Base-by-base conservation (phyloP, 2,888 invertebrate genomes). In the Diploptera punctata region DNA sequence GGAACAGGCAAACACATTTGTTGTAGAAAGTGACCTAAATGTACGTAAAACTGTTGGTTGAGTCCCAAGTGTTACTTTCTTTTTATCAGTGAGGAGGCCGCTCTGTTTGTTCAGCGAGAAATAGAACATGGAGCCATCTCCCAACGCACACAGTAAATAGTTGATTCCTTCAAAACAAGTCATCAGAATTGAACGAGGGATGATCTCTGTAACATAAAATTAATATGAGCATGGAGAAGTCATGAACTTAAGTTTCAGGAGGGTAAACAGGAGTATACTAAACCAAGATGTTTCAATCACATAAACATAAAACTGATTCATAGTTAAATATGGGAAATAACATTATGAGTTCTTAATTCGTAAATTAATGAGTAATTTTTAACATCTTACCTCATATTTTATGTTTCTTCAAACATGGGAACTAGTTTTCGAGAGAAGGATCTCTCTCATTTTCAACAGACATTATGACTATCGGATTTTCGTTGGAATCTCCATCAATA, bases 1-100 rank as follows among this genome's bases (percentile, higher is more conserved):
- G 0, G 98, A 98, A 83, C 99, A 99, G 24, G 98, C 99, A 85
- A 99, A 99, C 43, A 99, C 98, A 82, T 98, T 99, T 18, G 94
- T 95, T 0, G 97, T 97, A 16, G 95, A 92, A 68, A 94, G 86
- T 0, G 95, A 94, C 76, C 93, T 89, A 82, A 99, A 99, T 7
- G 95, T 94, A 75, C 93, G 88, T 70, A 99, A 85, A 16, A 95
- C 94, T 0, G 98, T 98, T 16, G 99, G 99, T 81, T 99, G 98
- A 0, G 99, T 99, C 67, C 99, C 99, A 3, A 99, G 86, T 0
- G 97, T 98, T 19, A 99, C 97, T 81, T 96, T 95, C 84, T 99
- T 99, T 81, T 93, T 93, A 79, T 98, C 97, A 2, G 89, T 86
- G 31, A 99, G 85, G 26, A 84, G 84, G 1, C 97, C 97, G 67